Evolutionary conservation across 2,888 invertebrate genomes (phyloP), one percentile per base, ranked within the genome.

Genomic region (Athalia circularis): DNA sequence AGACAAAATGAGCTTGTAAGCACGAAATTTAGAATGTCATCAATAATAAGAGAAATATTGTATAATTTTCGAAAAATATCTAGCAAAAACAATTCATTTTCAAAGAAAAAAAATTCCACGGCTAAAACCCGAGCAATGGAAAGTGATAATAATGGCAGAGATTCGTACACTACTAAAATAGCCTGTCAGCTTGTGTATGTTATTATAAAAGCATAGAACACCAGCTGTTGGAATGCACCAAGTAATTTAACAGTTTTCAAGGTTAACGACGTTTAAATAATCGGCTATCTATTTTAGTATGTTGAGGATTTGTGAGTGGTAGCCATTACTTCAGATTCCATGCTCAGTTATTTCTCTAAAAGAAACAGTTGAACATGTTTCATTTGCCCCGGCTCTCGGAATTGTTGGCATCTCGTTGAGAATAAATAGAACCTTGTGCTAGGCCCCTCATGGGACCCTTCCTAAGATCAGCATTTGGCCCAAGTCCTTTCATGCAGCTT

Each of bases 341-440:
- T 75, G 50, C 50, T 75, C 62, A 15, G 9, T 45, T 29, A 72
- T 47, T 72, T 29, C 81, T 82, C 80, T 29, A 86, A 83, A 87
- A 87, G 80, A 89, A 89, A 86, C 88, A 88, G 78, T 86, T 87
- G 78, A 85, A 88, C 85, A 85, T 86, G 78, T 88, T 87, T 90
- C 89, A 92, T 91, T 92, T 92, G 80, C 92, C 91, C 76, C 92
- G 90, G 80, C 91, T 91, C 83, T 92, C 92, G 2, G 90, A 88
- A 72, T 91, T 89, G 8, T 90, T 85, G 48, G 88, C 85, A 83
- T 92, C 93, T 70, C 94, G 90, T 86, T 95, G 95, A 65, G 94
- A 93, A 88, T 96, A 96, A 80, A 96, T 93, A 84, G 96, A 96
- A 48, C 96, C 96, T 87, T 96, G 95, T 62, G 95, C 95, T 76